phyloP scores from a whole-genome alignment of 2,797 vertebrate species.

The Mus spretus region DNA sequence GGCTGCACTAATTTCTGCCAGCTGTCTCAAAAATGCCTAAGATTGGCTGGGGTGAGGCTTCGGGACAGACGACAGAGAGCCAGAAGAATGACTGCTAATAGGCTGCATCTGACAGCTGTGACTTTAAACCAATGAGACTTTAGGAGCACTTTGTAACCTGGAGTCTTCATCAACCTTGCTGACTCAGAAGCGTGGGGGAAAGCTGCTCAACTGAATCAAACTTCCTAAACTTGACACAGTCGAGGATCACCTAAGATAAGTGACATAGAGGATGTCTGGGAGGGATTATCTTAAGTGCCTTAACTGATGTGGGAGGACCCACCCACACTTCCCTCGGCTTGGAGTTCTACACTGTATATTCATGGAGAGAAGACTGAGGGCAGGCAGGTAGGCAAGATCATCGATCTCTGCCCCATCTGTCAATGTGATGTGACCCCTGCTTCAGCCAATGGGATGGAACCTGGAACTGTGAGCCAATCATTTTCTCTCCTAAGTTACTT shows the following conservation, averaged over 20 bases:
- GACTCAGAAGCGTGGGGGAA: not conserved
- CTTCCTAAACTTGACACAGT: not conserved
- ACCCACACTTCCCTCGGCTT: not conserved
- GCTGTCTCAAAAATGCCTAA: constrained; percentile 32
- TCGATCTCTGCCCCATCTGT: not conserved
- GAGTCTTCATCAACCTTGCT: not conserved
- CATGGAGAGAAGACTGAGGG: not conserved
- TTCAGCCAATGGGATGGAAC: not conserved
- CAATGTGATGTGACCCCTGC: not conserved
- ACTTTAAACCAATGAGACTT: constrained; percentile 62
- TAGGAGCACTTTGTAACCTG: not conserved
- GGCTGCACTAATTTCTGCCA: constrained; percentile 46
- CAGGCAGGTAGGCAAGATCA: not conserved
- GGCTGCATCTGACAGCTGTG: not conserved
- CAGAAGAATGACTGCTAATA: constrained; percentile 16
- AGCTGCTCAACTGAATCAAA: not conserved
- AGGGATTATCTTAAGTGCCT: not conserved
- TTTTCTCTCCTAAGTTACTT: not conserved
- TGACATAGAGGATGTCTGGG: not conserved
- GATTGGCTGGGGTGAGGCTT: not conserved
- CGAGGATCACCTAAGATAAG: not conserved
- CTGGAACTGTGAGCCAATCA: not conserved
- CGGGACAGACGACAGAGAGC: not conserved
- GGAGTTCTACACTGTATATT: too few relatives aligned
- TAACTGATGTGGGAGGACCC: not conserved